Conservation (phyloP, 2,888 invertebrate species). For the Leptinotarsa tumamoca region DNA sequence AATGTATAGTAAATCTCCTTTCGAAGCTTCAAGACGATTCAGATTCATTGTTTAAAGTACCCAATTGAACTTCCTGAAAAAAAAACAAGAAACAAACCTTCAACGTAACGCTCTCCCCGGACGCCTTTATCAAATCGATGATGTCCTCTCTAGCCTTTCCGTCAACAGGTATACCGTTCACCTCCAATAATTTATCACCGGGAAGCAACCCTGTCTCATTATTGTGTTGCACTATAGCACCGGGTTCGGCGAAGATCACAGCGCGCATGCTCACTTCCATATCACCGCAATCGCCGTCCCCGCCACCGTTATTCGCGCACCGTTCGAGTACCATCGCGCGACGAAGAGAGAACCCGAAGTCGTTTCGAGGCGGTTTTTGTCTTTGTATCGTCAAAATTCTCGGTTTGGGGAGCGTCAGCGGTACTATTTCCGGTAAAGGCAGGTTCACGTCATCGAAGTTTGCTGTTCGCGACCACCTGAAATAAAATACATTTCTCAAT, state of each 20-base stretch:
- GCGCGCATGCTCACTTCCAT: slow-evolving; percentile 72
- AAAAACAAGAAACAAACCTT: slow-evolving; percentile 73
- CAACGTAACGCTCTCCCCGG: slow-evolving; percentile 83
- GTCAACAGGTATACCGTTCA: slow-evolving; percentile 88
- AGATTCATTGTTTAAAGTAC: too few relatives aligned
- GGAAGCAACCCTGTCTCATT: slow-evolving; percentile 89
- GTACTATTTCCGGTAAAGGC: slow-evolving; percentile 78
- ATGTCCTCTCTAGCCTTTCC: slow-evolving; percentile 90
- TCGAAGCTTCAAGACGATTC: too few relatives aligned
- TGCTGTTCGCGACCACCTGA: slow-evolving; percentile 81
- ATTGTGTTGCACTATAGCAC: slow-evolving; percentile 75
- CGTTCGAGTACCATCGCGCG: slow-evolving; percentile 85
- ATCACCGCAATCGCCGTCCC: slow-evolving; percentile 59
- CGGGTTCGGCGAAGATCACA: slow-evolving; percentile 92
- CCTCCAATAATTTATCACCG: slow-evolving; percentile 93
- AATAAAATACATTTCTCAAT: slow-evolving; percentile 13
- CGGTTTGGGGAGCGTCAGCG: slow-evolving; percentile 78
- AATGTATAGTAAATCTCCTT: too few relatives aligned
- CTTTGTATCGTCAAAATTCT: slow-evolving; percentile 81
- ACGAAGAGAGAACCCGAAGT: slow-evolving; percentile 93
- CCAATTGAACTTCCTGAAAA: too few relatives aligned
- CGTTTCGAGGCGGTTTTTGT: slow-evolving; percentile 86
- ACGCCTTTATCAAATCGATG: slow-evolving; percentile 91
- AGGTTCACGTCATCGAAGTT: slow-evolving; percentile 81
- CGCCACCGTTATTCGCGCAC: slow-evolving; percentile 23